A percentile compares a stretch with the other conserved stretches of the same genome.
These are phyloP conservation scores for Takifugu bimaculatus DNA, from an alignment of 2,113 vertebrate species.

Conservation along the genomic window DNA sequence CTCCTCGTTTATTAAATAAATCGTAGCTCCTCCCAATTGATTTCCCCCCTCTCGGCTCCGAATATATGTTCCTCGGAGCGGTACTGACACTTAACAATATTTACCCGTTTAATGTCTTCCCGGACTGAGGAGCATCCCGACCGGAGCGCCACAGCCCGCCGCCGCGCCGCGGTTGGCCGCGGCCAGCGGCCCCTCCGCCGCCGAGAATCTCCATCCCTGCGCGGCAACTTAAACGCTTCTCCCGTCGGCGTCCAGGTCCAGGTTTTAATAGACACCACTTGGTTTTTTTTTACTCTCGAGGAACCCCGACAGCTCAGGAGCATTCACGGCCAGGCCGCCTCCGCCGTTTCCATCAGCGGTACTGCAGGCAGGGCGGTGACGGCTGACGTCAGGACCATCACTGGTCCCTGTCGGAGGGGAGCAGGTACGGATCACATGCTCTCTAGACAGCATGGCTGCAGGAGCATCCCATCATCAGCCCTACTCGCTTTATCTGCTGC, in stretches of 20 bases:
- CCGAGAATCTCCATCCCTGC: slow-evolving; percentile 34
- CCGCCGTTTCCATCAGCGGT: slow-evolving; percentile 55
- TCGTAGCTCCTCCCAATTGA: slow-evolving; percentile 67
- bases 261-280: not conserved
- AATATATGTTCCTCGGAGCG: not conserved
- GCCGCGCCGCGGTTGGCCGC: slow-evolving; percentile 27
- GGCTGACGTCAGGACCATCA: slow-evolving; percentile 72
- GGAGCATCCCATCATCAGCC: not conserved
- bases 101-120: slow-evolving; percentile 25
- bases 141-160: slow-evolving; percentile 45
- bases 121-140: slow-evolving; percentile 35
- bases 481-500: too few relatives aligned
- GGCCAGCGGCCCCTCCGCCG: slow-evolving; percentile 1
- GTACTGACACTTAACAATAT: not conserved
- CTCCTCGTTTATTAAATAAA: slow-evolving; percentile 69
- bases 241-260: slow-evolving; percentile 23
- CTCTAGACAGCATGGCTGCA: slow-evolving; percentile 10
- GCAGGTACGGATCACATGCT: slow-evolving; percentile 51
- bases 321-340: slow-evolving; percentile 61
- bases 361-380: slow-evolving; percentile 76
- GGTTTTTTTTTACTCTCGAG: not conserved
- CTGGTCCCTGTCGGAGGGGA: slow-evolving; percentile 64
- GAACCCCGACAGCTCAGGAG: slow-evolving; percentile 21
- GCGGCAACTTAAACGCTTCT: not conserved
- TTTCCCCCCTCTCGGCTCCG: not conserved